A percentile compares a stretch with the other conserved stretches of the same genome.
These are phyloP conservation scores for Rhogogaster chlorosoma DNA, from an alignment of 2,888 invertebrate genomes.

Conservation along the genomic window DNA sequence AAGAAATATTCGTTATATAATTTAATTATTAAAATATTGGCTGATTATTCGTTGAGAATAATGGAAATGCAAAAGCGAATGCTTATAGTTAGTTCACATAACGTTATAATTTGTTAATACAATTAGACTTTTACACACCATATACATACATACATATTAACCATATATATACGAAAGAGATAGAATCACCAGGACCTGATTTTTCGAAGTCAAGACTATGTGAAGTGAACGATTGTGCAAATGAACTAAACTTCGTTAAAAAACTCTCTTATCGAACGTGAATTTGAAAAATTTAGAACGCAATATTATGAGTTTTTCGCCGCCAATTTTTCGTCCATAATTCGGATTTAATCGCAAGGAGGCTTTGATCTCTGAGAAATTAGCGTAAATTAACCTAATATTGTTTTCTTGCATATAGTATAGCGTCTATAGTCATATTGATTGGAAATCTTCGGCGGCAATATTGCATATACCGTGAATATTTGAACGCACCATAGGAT, in stretches of 20 bases:
- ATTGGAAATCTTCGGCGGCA: neutral
- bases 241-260: neutral
- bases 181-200: neutral
- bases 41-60: neutral
- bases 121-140: neutral
- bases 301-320: neutral
- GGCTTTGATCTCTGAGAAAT: neutral
- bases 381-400: neutral
- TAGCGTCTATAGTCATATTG: neutral
- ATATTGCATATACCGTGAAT: neutral
- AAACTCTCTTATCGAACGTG: neutral
- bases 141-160: neutral
- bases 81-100: neutral
- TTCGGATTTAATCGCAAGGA: neutral
- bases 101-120: neutral
- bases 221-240: neutral
- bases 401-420: neutral
- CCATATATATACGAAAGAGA: neutral
- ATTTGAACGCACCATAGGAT: too few species aligned
- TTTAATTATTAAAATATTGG: neutral
- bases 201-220: neutral
- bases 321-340: neutral
- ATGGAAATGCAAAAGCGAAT: neutral
- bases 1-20: neutral
- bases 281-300: neutral